Percentiles rank a stretch among this genome's conserved stretches.
Evolutionary conservation across 2,113 vertebrate species (phyloP).

Genomic region (Cyrtonyx montezumae): DNA sequence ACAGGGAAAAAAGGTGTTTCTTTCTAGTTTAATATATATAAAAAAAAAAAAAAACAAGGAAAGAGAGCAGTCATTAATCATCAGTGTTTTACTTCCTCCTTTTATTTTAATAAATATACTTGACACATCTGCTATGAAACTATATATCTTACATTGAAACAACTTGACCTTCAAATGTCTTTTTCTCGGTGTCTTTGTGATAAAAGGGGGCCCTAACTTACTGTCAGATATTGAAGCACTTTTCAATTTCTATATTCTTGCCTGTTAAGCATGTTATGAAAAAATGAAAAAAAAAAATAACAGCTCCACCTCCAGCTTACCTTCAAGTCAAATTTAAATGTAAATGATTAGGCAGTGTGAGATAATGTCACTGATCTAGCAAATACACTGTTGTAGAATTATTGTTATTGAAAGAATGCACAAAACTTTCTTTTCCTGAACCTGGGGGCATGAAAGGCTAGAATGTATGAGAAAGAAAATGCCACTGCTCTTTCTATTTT

Average conservation of each 20-base stretch:
- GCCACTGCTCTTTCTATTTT: not conserved
- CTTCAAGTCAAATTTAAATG: not conserved
- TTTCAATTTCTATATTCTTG: not conserved
- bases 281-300: not conserved
- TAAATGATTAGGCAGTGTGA: not conserved
- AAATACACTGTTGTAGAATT: not conserved
- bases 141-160: not conserved
- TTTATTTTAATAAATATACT: not conserved
- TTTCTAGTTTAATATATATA: not conserved
- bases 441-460: not conserved
- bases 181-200: not conserved
- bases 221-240: accelerated
- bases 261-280: not conserved
- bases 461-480: not conserved
- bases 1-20: not conserved
- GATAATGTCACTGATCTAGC: not conserved
- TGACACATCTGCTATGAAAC: not conserved
- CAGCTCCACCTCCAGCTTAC: not conserved
- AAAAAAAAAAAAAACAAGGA: not conserved
- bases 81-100: not conserved
- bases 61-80: not conserved
- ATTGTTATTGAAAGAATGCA: not conserved
- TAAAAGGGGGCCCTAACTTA: not conserved
- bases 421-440: not conserved
- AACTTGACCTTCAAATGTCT: not conserved